Base-by-base conservation (phyloP, 2,797 vertebrate species). In the Esox lucius region DNA sequence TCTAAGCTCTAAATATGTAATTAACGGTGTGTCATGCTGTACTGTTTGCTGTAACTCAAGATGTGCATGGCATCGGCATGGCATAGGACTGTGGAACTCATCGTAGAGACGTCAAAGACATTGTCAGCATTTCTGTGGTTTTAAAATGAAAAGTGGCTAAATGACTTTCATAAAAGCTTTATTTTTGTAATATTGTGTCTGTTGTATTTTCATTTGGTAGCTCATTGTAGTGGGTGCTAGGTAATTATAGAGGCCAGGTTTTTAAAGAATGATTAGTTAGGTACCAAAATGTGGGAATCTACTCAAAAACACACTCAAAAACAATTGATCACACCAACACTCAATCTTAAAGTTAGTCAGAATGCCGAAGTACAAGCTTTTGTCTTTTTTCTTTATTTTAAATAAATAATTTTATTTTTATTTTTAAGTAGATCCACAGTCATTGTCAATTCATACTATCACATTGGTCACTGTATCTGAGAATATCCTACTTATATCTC, bases 81-180 rank as follows among this genome's bases (percentile, higher is more conserved):
- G 22, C 39, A 61, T 24, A 24, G 22, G 24, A 11, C 28, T 35
- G 31, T 70, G 26, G 2, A 53, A 70, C 26, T 33, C 26, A 51
- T 70, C 24, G 13, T 33, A 53, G 15, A 17, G 26, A 7, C 17
- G 31, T 51, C 9, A 66, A 33, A n/a, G 9, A 16, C 48, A 31
- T 17, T 70, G 26, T 49, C 69, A 31, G 26, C 48, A 51, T 51
- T 31, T 49, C 24, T 53, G 28, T 70, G 48, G 28, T 51, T 33
- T 70, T 70, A 26, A 51, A 70, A 70, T 33, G 26, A 28, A 71
- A 71, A 24, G 59, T 71, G 70, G 49, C 49, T 59, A 56, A 39
- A 70, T 71, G 16, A 39, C 51, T 72, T 39, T 72, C 35, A 72
- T 72, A 72, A 80, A 80, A 77, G 12, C 26, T 80, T 77, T 80